Evolutionary conservation across 2,113 vertebrate species (phyloP).

Genomic region (Porphyrio hochstetteri): DNA sequence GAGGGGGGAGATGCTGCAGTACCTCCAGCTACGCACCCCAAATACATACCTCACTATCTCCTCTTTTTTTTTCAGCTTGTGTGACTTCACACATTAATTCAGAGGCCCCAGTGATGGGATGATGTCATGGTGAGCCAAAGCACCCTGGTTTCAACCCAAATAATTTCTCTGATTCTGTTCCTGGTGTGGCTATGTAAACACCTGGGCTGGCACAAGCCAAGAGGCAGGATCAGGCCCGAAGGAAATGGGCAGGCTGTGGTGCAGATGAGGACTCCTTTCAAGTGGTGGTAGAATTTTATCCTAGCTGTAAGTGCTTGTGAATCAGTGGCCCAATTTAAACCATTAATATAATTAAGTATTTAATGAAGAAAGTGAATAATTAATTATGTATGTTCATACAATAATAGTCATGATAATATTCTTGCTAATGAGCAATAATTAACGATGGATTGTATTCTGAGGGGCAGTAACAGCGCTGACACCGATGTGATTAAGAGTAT

Average conservation of each 20-base stretch:
- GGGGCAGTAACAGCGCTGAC: neutral
- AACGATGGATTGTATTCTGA: neutral
- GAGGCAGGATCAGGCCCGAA: neutral
- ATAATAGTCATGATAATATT: neutral
- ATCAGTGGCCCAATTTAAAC: neutral
- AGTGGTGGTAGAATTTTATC: neutral
- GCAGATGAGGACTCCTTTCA: neutral
- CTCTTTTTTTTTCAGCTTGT: neutral
- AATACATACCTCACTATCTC: neutral
- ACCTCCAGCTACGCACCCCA: neutral
- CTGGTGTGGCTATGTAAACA: neutral
- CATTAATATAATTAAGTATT: neutral
- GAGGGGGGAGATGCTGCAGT: neutral
- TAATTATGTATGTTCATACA: conserved; percentile 4
- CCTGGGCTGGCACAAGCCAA: neutral
- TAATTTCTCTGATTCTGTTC: neutral
- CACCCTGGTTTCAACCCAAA: neutral
- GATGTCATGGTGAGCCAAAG: neutral
- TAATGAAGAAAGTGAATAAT: conserved; percentile 52
- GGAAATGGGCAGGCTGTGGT: neutral
- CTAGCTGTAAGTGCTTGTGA: neutral
- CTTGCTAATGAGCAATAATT: conserved; percentile 40
- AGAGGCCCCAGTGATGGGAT: neutral
- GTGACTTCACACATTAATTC: neutral
- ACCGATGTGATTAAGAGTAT: neutral